A percentile compares a stretch with the other conserved stretches of the same genome.
Evolutionary conservation across 2,888 invertebrate species (phyloP).

Genomic region (Campopleginae sp.): DNA sequence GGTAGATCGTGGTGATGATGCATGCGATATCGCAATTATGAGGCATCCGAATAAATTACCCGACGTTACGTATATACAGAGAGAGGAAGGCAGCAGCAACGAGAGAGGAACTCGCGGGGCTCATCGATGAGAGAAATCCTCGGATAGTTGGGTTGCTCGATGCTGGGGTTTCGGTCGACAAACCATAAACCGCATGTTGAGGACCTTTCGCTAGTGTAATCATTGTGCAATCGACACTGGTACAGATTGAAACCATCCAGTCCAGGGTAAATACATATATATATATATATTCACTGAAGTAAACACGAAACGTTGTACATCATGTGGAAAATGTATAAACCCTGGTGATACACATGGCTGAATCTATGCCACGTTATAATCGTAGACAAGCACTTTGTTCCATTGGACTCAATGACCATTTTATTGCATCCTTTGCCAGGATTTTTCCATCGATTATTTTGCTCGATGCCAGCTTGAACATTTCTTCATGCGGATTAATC

Average conservation of each 20-base stretch:
- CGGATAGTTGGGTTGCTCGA: constrained; percentile 34
- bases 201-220: constrained; percentile 28
- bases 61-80: constrained; percentile 71
- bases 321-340: constrained; percentile 34
- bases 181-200: constrained; percentile 28
- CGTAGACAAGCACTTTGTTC: background rate
- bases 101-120: constrained; percentile 22
- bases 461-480: background rate
- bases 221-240: constrained; percentile 55
- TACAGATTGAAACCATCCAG: constrained; percentile 33
- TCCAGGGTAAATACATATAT: constrained; percentile 1
- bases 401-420: background rate
- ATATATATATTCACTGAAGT: constrained; percentile 16
- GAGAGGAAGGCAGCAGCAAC: background rate
- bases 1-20: constrained; percentile 64
- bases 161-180: constrained; percentile 39
- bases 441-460: background rate
- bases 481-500: background rate
- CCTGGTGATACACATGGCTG: constrained; percentile 3
- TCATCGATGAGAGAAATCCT: constrained; percentile 25
- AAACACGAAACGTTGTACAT: constrained; percentile 46
- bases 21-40: constrained; percentile 81
- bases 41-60: constrained; percentile 80
- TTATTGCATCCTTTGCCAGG: background rate
- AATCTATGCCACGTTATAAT: constrained; percentile 4